Evolutionary conservation across 37 sponge, comb jelly and placozoan genomes (phyloP).

Genomic region (Geodia barretti): DNA sequence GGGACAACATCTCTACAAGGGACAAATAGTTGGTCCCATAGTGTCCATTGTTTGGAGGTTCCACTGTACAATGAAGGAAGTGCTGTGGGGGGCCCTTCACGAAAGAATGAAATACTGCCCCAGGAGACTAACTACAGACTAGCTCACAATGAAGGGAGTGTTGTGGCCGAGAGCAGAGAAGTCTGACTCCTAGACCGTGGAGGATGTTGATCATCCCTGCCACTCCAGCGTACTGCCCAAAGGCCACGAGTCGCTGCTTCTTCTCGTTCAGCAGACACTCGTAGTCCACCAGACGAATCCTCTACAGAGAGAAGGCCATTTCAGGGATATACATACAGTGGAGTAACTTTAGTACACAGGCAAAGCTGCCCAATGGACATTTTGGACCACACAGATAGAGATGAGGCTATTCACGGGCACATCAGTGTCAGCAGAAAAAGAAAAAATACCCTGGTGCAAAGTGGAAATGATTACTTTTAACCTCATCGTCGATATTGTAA

Average conservation of each 20-base stretch:
- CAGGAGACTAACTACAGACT: neutral
- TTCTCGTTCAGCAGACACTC: slow-evolving; percentile 80
- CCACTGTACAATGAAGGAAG: neutral
- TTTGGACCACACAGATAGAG: no score
- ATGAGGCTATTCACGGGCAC: no score
- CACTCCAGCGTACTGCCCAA: slow-evolving; percentile 94
- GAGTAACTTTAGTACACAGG: neutral
- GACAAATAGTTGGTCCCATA: no score
- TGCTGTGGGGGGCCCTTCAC: no score
- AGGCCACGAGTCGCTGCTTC: slow-evolving; percentile 87
- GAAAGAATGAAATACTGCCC: slow-evolving; percentile 2
- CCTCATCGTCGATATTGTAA: no score
- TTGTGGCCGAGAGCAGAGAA: slow-evolving; percentile 90
- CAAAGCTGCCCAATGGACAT: no score
- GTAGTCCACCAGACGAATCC: slow-evolving; percentile 90
- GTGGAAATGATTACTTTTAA: no score
- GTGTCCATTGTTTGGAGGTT: no score
- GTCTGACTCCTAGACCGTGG: slow-evolving; percentile 91
- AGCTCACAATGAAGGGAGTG: slow-evolving; percentile 92
- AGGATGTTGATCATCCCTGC: slow-evolving; percentile 89
- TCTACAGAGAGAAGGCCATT: slow-evolving; percentile 54
- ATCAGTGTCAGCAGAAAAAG: no score
- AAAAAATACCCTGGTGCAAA: no score
- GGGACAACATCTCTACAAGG: no score
- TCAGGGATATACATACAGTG: no score